Conservation (phyloP, 2,888 invertebrate genomes). For the Adineta ricciae region DNA sequence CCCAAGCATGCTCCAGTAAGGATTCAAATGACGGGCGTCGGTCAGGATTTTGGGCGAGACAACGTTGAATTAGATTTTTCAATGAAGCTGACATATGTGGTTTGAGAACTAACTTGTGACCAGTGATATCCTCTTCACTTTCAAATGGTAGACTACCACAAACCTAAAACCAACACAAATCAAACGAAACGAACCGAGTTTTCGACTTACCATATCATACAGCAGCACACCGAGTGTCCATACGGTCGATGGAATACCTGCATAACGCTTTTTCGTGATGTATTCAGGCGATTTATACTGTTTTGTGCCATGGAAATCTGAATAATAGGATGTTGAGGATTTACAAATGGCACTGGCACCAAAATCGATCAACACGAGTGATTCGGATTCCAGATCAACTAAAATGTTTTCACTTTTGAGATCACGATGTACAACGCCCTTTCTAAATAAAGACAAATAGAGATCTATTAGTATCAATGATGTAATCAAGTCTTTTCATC, state of each 20-base stretch:
- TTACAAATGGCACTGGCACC: slow-evolving; percentile 57
- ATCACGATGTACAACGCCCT: slow-evolving; percentile 56
- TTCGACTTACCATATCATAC: slow-evolving; percentile 55
- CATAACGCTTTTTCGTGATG: slow-evolving; percentile 55
- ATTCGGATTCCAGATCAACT: slow-evolving; percentile 54
- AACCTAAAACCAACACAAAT: not conserved
- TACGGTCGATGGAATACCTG: slow-evolving; percentile 56
- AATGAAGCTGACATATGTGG: slow-evolving; percentile 32
- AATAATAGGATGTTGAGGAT: slow-evolving; percentile 50
- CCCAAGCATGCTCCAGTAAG: slow-evolving; percentile 34
- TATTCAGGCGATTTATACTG: slow-evolving; percentile 60
- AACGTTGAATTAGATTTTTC: slow-evolving; percentile 33
- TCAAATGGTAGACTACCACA: slow-evolving; percentile 32
- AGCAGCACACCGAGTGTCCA: slow-evolving; percentile 59
- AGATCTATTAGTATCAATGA: no score
- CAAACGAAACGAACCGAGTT: not conserved
- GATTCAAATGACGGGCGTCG: slow-evolving; percentile 32
- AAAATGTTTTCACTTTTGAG: slow-evolving; percentile 59
- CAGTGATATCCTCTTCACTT: slow-evolving; percentile 37
- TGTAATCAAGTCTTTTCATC: no score
- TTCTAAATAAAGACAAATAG: slow-evolving; percentile 37
- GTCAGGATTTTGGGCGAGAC: slow-evolving; percentile 35
- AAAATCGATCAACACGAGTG: slow-evolving; percentile 57
- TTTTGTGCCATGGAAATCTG: slow-evolving; percentile 59
- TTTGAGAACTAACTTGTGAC: slow-evolving; percentile 46